Evolutionary conservation across 2,113 vertebrate species (phyloP), one percentile per base, ranked within the genome.

Genomic region (Chaetura pelagica): DNA sequence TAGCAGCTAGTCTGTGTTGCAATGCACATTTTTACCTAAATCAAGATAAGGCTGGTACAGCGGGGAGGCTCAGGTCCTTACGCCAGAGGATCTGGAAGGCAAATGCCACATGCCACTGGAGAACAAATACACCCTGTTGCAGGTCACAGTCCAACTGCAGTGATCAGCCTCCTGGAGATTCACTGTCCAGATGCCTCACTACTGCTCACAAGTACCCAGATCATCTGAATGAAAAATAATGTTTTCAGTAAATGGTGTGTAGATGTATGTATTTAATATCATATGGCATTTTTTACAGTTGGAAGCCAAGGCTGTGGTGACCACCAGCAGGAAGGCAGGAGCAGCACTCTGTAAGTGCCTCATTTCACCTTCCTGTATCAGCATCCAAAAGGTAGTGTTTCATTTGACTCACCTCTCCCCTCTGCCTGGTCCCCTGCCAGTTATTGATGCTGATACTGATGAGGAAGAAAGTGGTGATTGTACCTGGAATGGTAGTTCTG

Each of bases 171-270:
- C 66, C 71, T 52, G 52, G 51, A 76, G n/a, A 80, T 9, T 76
- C 0, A 0, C 66, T 1, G 0, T 21, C 29, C 71, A 46, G 74
- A 18, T 2, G 3, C 68, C 27, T 80, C 46, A 32, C 26, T 82
- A 27, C 48, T 2, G 5, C 23, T 52, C 0, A 0, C 0, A 0
- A 49, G 66, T 55, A 51, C 55, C 34, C 49, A 17, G 29, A 75
- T 44, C 34, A 54, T 23, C 30, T 62, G 62, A 67, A 79, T 22
- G 35, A 62, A 78, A 84, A 51, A 8, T 17, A 21, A 10, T 30
- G 29, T 13, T 75, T 57, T 61, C 12, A 40, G 16, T 21, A 78
- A 75, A 46, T n/a, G 29, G 15, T 55, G 38, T 46, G 38, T 32
- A 15, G n/a, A 48, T 73, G n/a, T 44, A 6, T 27, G 5, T 74